Percentiles rank a stretch among this genome's conserved stretches.
Evolutionary conservation across 2,888 invertebrate genomes (phyloP).

Genomic region (Eilema griseolum): DNA sequence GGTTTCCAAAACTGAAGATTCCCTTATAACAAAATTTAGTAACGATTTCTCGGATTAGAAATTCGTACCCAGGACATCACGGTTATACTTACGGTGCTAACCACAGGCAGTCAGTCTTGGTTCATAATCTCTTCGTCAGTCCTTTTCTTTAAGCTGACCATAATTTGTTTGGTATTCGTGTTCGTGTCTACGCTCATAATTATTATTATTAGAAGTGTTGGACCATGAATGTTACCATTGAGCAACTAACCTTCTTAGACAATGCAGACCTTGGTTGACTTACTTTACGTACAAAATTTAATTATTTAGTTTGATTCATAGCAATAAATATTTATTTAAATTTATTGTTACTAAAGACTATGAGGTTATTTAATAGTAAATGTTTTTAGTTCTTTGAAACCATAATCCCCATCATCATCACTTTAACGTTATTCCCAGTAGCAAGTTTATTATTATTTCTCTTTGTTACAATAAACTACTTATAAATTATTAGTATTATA

Average conservation of each 20-base stretch:
- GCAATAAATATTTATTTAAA: not conserved
- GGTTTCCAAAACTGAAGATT: not conserved
- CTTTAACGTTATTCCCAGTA: too few relatives aligned
- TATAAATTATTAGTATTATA: too few relatives aligned
- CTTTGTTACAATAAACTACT: too few relatives aligned
- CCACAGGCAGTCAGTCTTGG: not conserved
- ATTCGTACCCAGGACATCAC: not conserved
- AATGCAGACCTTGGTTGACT: conserved; percentile 43
- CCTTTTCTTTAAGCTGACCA: not conserved
- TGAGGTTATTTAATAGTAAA: not conserved
- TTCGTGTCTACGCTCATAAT: conserved; percentile 24
- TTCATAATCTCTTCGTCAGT: not conserved
- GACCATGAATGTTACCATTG: conserved; percentile 52
- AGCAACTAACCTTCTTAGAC: conserved; percentile 50
- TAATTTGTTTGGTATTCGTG: conserved; percentile 28
- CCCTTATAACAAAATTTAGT: not conserved
- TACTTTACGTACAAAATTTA: conserved; percentile 21
- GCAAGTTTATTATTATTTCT: too few relatives aligned
- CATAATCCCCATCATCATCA: too few relatives aligned
- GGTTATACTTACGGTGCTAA: not conserved
- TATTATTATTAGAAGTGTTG: conserved; percentile 45
- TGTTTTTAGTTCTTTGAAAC: too few relatives aligned
- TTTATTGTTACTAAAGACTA: not conserved
- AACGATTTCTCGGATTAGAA: not conserved
- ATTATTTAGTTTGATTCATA: conserved; percentile 7